Base-by-base conservation (phyloP, 2,797 vertebrate species). In the Oryzias dopingdopingensis region DNA sequence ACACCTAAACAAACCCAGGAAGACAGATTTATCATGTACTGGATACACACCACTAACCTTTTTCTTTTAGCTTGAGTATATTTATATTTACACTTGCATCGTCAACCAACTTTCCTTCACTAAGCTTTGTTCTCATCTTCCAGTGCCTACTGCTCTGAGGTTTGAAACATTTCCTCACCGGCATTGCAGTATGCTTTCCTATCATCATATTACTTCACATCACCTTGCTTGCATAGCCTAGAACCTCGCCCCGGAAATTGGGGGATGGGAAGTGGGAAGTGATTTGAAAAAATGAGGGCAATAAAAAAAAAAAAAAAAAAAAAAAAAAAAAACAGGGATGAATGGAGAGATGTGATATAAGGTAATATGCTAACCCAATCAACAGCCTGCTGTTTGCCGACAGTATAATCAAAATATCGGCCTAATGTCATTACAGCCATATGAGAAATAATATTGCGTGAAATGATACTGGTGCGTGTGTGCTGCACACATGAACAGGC, bases 221-320 rank as follows among this genome's bases (percentile, higher is more conserved):
- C 82, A 86, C 84, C 85, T 65, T 85, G 82, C 81, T 67, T 79
- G 80, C 79, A 86, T 85, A 72, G 81, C 84, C 83, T 83, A 78
- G 62, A 89, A 88, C 83, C 79, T 86, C 64, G 71, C 82, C 82
- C 69, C 67, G 78, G 77, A 88, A 86, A 76, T 66, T 62, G 66
- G 70, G 12, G 10, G 32, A 10, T 37, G 32, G 65, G 76, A 85
- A 85, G 85, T 75, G 83, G 77, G 82, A 85, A 80, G 77, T 88
- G 82, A 89, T 91, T 90, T 89, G 82, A 86, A 89, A 87, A 89
- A 90, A 92, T 89, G 86, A 91, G 76, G 76, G 81, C 81, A 89
- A 90, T 90, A 91, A 91, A 86, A 85, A 86, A 85, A 83, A 75
- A 85, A 85, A 70, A 86, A 85, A 83, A 75, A 85, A 85, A 70